Conservation (phyloP, 1,140 invertebrate genomes). For the Cotesia chilonis region DNA sequence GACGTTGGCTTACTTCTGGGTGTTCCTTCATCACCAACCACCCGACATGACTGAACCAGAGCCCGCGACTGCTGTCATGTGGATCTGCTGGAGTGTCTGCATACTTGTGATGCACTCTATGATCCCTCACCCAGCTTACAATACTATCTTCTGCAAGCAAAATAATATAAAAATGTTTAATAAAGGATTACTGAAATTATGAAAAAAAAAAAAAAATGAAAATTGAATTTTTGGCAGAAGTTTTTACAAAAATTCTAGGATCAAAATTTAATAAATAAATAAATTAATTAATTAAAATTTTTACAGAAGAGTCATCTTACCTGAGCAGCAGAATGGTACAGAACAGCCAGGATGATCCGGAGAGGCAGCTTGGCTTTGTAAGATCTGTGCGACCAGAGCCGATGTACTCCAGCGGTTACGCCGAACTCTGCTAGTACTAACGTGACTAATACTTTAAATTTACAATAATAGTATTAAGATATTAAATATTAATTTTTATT, state of each 20-base stretch:
- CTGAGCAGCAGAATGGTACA: constrained; percentile 78
- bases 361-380: constrained; percentile 83
- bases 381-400: constrained; percentile 83
- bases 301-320: constrained; percentile 59
- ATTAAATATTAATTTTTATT: not conserved
- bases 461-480: not conserved
- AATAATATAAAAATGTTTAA: not conserved
- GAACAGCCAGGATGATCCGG: constrained; percentile 73
- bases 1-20: not conserved
- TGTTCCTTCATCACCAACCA: not conserved
- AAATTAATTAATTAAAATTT: no score
- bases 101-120: constrained; percentile 16
- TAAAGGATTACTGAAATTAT: no score
- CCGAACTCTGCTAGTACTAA: not conserved
- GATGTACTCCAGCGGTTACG: constrained; percentile 72
- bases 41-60: constrained; percentile 10
- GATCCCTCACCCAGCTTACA: not conserved
- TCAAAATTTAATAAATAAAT: no score
- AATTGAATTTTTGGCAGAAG: no score
- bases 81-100: constrained; percentile 9
- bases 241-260: no score
- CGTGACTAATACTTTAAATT: not conserved
- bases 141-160: not conserved
- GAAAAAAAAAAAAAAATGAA: no score
- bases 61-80: not conserved